Base-by-base conservation (phyloP, 2,113 vertebrate genomes). In the Pygoscelis adeliae region DNA sequence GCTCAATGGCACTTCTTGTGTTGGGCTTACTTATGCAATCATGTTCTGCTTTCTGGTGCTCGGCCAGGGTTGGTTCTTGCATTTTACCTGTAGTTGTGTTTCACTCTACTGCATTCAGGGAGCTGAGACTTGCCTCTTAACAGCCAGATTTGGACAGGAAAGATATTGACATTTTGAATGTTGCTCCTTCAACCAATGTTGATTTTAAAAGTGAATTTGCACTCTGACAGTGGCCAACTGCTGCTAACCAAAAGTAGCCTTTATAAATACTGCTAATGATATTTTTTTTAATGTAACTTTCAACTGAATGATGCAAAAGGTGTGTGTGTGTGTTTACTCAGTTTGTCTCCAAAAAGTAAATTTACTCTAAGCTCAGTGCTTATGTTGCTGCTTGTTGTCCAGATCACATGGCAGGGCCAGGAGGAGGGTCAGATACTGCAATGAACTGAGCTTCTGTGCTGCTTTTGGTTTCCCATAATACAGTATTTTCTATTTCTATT, bases 311-410 rank as follows among this genome's bases (percentile, higher is more conserved):
- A 59, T 72, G 47, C 30, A 56, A 85, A 76, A 74, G 29, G 40
- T 46, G 30, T 78, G 10, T 47, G 34, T 95, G 18, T 76, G 6
- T 89, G 73, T 95, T 97, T 96, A 94, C 13, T 40, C 73, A 61
- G 23, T 85, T 89, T 85, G 91, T 94, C 91, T 94, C 93, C 65
- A 85, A n/a, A 87, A 87, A 72, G 70, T 80, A 94, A 95, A 93
- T 85, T 44, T 59, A 18, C 49, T 72, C 56, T 82, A 73, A 91
- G 82, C 84, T 85, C 23, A 40, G 44, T 83, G 90, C 78, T 76
- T 70, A 49, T 69, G 15, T 78, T 95, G 61, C 32, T 85, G 12
- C 3, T 53, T 90, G 23, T 49, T 74, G 47, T 93, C 52, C 59
- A 38, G 59, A 42, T 84, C 8, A 1, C 5, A 3, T 27, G 56